Conservation (phyloP, 2,888 invertebrate species). For the Caenorhabditis sp. region DNA sequence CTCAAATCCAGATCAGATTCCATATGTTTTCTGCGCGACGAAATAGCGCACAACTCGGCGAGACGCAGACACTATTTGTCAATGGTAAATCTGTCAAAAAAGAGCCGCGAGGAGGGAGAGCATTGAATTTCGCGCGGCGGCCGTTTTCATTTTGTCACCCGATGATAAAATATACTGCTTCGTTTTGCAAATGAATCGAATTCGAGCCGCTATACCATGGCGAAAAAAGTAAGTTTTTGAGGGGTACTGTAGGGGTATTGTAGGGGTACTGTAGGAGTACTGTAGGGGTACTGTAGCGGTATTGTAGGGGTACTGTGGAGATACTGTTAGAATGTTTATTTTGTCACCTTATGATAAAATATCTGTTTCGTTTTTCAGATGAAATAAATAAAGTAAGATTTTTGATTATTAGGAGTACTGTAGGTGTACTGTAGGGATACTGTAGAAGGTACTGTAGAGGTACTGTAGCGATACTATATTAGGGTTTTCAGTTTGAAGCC, state of each 20-base stretch:
- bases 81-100: slow-evolving; percentile 1
- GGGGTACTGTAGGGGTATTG: too few species aligned
- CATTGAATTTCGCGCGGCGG: not conserved
- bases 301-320: too few species aligned
- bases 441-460: too few species aligned
- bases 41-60: not conserved
- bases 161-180: not conserved
- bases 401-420: too few species aligned
- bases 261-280: too few species aligned
- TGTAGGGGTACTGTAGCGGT: too few species aligned
- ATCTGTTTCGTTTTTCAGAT: slow-evolving; percentile 3
- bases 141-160: not conserved
- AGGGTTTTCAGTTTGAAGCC: too few species aligned
- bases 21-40: not conserved
- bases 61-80: not conserved
- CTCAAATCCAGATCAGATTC: not conserved
- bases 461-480: too few species aligned
- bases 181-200: slow-evolving; percentile 17
- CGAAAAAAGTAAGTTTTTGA: too few species aligned
- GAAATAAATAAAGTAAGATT: slow-evolving; percentile 16
- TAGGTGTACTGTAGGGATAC: too few species aligned
- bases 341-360: not conserved
- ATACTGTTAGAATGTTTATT: too few species aligned
- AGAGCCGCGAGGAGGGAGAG: not conserved
- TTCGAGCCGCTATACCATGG: slow-evolving; percentile 27